Conservation (phyloP, 2,888 invertebrate species). For the Erpobdella octoculata region DNA sequence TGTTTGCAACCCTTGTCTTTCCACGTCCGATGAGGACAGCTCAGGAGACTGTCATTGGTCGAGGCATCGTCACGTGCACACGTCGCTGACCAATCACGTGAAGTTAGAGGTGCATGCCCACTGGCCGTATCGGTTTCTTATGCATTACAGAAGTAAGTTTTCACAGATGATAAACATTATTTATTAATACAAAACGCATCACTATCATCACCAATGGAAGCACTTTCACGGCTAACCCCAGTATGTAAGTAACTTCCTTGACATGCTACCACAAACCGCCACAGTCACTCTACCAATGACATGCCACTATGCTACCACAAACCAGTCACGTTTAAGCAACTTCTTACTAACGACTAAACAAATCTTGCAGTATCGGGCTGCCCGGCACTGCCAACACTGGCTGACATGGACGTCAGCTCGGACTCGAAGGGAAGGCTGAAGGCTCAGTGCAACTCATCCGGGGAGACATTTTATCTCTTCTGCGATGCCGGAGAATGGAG, state of each 20-base stretch:
- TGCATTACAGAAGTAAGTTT: conserved; percentile 14
- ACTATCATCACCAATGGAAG: too few relatives aligned
- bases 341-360: too few relatives aligned
- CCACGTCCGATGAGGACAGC: neutral
- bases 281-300: neutral
- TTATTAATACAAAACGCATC: too few relatives aligned
- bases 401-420: conserved; percentile 15
- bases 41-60: conserved; percentile 16
- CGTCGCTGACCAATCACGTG: conserved; percentile 19
- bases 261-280: neutral
- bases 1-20: neutral
- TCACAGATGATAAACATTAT: neutral
- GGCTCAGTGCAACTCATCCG: conserved; percentile 16
- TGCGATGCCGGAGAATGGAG: conserved; percentile 18
- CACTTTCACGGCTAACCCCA: too few relatives aligned
- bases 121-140: neutral
- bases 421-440: conserved; percentile 16
- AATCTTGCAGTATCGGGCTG: conserved; percentile 24
- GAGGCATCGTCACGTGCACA: conserved; percentile 24
- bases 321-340: too few relatives aligned
- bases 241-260: too few relatives aligned
- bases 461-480: conserved; percentile 15
- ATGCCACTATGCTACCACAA: too few relatives aligned
- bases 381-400: conserved; percentile 1
- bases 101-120: neutral